Evolutionary conservation across 2,888 invertebrate genomes (phyloP).

Genomic region (Amitus sp.): DNA sequence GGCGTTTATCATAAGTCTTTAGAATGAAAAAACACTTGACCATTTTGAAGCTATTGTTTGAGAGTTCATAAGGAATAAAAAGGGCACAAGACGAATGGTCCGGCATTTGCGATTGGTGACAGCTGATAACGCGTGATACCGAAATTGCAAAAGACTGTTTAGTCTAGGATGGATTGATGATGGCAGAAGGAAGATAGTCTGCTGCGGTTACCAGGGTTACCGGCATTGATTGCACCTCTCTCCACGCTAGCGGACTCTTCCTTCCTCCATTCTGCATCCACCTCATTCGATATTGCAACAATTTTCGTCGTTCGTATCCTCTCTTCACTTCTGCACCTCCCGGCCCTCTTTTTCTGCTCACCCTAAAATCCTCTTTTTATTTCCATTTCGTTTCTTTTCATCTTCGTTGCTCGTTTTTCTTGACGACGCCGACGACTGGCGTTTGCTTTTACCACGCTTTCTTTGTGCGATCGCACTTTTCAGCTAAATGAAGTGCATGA

Average conservation of each 20-base stretch:
- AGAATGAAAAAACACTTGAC: too few species aligned
- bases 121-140: conserved; percentile 25
- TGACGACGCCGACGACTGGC: neutral
- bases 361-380: neutral
- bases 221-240: conserved; percentile 64
- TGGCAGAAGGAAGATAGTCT: conserved; percentile 54
- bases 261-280: conserved; percentile 30
- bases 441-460: neutral
- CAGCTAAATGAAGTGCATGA: neutral
- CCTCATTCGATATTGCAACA: conserved; percentile 33
- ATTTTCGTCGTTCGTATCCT: conserved; percentile 36
- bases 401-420: conserved; percentile 2
- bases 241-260: conserved; percentile 17
- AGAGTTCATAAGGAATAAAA: too few species aligned
- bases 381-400: neutral
- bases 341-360: neutral
- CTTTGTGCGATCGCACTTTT: neutral
- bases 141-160: conserved; percentile 34
- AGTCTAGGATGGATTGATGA: conserved; percentile 50
- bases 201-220: conserved; percentile 62
- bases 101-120: neutral
- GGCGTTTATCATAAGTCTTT: too few species aligned
- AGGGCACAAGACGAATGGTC: neutral
- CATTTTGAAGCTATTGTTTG: too few species aligned
- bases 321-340: conserved; percentile 11